Conservation (phyloP, 2,113 vertebrate species). For the Odontophorus gujanensis region DNA sequence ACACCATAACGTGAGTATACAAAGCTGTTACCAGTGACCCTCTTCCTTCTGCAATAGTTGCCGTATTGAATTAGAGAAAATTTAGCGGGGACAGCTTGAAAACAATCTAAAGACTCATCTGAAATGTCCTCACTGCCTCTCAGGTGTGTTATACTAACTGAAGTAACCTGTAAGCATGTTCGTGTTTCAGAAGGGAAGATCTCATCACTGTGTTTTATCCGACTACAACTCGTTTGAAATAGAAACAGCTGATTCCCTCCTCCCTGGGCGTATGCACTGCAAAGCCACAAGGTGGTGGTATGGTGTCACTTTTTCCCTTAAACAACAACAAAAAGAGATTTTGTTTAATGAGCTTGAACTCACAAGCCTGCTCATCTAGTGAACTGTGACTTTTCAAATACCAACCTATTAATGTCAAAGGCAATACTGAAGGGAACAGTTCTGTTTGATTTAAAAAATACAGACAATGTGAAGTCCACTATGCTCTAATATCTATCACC, state of each 20-base stretch:
- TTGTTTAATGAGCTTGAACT: slow-evolving; percentile 91
- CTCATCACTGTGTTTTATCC: slow-evolving; percentile 8
- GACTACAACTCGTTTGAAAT: neutral
- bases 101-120: neutral
- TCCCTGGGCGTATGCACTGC: neutral
- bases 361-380: slow-evolving; percentile 86
- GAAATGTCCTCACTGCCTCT: neutral
- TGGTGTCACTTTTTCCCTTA: slow-evolving; percentile 77
- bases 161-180: slow-evolving; percentile 5
- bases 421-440: slow-evolving; percentile 94
- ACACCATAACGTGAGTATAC: neutral
- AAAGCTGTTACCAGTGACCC: neutral
- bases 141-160: neutral
- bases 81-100: neutral
- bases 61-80: neutral
- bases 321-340: slow-evolving; percentile 79
- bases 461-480: slow-evolving; percentile 94
- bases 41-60: neutral
- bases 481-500: slow-evolving; percentile 94
- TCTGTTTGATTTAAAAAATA: slow-evolving; percentile 95
- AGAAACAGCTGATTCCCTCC: neutral
- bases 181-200: slow-evolving; percentile 30
- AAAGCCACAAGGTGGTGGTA: slow-evolving; percentile 91
- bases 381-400: slow-evolving; percentile 91
- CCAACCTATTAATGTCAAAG: slow-evolving; percentile 98